Evolutionary conservation across 2,797 vertebrate species (phyloP).

Genomic region (Anguilla marmorata): DNA sequence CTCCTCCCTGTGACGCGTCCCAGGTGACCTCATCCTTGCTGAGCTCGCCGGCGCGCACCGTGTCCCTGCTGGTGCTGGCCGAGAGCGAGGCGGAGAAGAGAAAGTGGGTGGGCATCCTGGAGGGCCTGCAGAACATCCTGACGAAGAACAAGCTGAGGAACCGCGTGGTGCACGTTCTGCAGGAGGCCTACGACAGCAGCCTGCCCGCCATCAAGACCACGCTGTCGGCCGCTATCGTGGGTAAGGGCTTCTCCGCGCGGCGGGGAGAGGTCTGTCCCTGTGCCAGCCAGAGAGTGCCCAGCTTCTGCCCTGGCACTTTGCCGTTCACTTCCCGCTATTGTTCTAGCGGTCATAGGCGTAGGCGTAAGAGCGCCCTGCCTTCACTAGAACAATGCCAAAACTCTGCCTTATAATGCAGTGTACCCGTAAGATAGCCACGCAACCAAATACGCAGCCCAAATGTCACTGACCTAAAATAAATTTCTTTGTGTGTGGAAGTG

Average conservation of each 20-base stretch:
- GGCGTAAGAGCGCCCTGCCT: background rate
- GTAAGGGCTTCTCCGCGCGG: constrained; percentile 59
- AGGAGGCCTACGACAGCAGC: constrained; percentile 92
- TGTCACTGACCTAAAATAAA: background rate
- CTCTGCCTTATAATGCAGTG: background rate
- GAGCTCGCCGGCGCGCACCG: constrained; percentile 79
- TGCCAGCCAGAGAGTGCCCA: background rate
- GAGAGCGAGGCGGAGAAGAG: constrained; percentile 93
- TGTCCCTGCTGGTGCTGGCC: constrained; percentile 88
- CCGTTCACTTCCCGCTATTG: background rate
- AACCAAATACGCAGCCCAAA: background rate
- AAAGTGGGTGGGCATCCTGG: constrained; percentile 95
- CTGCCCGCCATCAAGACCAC: constrained; percentile 90
- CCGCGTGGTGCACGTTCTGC: constrained; percentile 81
- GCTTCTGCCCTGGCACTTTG: background rate
- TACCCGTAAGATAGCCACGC: too few species aligned
- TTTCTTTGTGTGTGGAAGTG: background rate
- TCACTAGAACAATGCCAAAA: background rate
- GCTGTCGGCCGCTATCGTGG: constrained; percentile 84
- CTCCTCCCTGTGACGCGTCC: constrained; percentile 27
- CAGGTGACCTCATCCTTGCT: constrained; percentile 90
- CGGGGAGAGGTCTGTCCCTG: background rate
- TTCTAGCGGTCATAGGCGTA: background rate
- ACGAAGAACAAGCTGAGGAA: constrained; percentile 86
- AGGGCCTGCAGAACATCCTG: constrained; percentile 88